A percentile compares a stretch with the other conserved stretches of the same genome.
phyloP scores from a whole-genome alignment of 2,888 invertebrate genomes.

The Agrotis ipsilon region DNA sequence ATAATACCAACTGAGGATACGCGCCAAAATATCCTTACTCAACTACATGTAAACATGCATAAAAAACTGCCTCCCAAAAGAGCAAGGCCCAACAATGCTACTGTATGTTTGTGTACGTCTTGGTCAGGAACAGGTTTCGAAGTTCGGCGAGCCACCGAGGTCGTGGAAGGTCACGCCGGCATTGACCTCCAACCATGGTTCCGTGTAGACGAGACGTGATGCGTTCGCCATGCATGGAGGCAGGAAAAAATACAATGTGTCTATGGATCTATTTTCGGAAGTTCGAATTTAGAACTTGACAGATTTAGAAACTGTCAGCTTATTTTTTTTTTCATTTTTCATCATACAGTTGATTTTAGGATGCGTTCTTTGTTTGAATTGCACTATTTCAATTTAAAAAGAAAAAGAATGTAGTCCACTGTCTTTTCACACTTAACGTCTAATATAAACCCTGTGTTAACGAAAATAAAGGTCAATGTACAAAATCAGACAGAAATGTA shows the following conservation, averaged over 20 bases:
- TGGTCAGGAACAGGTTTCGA: constrained; percentile 51
- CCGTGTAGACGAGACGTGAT: constrained; percentile 53
- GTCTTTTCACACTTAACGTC: neutral
- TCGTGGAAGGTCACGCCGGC: constrained; percentile 69
- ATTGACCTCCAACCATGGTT: constrained; percentile 68
- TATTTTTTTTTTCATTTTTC: neutral
- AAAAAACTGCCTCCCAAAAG: constrained; percentile 7
- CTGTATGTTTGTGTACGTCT: constrained; percentile 33
- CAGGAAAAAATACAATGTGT: constrained; percentile 7
- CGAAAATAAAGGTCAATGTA: neutral
- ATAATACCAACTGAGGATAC: neutral
- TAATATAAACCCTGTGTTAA: neutral
- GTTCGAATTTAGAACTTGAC: constrained; percentile 2
- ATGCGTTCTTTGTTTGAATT: neutral
- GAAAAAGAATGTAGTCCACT: too few species aligned
- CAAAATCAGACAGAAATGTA: neutral
- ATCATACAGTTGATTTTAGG: neutral
- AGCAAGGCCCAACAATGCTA: constrained; percentile 28
- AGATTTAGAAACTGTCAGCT: neutral
- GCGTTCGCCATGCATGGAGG: constrained; percentile 13
- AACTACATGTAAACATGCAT: constrained; percentile 15
- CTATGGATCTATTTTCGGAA: neutral
- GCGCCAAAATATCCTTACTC: neutral
- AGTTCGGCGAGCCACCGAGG: constrained; percentile 65
- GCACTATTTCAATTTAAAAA: neutral